Percentiles rank a stretch among this genome's conserved stretches.
Conservation (phyloP, 92 coral and sea anemone genomes). For the Meandrina meandrites region DNA sequence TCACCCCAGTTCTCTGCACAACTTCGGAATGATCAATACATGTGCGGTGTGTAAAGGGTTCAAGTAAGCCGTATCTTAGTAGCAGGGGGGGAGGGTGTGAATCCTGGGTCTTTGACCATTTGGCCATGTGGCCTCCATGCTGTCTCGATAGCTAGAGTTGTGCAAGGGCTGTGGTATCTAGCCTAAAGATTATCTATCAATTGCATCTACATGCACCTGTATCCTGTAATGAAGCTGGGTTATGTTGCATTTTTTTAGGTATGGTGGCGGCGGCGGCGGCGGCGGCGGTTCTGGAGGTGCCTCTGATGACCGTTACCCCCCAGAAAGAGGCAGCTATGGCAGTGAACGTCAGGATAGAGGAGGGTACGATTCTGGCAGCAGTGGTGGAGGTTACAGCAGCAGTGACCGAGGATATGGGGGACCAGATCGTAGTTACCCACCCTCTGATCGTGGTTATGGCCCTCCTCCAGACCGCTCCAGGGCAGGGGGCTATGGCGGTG, state of each 20-base stretch:
- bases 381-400: conserved; percentile 64
- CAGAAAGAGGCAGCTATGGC: conserved; percentile 58
- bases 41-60: too few species aligned
- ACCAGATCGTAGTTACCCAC: conserved; percentile 61
- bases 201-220: neutral
- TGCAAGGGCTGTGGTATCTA: neutral
- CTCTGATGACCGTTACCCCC: conserved; percentile 58
- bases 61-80: too few species aligned
- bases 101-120: neutral
- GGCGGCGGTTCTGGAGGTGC: conserved; percentile 15
- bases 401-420: conserved; percentile 64
- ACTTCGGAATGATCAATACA: too few species aligned
- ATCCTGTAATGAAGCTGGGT: neutral
- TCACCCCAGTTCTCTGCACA: too few species aligned
- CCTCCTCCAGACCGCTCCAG: conserved; percentile 60
- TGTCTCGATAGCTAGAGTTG: neutral
- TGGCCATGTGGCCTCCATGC: neutral
- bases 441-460: conserved; percentile 62
- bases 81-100: neutral
- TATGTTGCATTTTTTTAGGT: conserved; percentile 7
- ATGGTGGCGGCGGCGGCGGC: conserved; percentile 35
- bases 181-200: neutral
- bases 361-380: conserved; percentile 64
- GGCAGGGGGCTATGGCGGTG: conserved; percentile 45
- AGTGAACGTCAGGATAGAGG: conserved; percentile 65